phyloP scores from a whole-genome alignment of 1,140 invertebrate genomes.

The Lasaia peninsularis region DNA sequence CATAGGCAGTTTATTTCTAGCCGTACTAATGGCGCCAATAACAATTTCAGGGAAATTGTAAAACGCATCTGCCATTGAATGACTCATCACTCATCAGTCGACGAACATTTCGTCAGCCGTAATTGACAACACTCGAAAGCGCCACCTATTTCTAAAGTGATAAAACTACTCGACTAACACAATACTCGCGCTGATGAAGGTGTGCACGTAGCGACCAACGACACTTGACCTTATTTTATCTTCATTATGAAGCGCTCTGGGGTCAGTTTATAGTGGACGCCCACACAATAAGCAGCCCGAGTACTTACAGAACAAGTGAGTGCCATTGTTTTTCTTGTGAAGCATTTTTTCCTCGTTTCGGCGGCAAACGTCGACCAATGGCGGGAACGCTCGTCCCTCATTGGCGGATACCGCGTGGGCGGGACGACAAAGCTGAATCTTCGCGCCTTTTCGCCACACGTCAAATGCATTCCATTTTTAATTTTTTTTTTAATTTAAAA shows the following conservation, averaged over 20 bases:
- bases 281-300: slow-evolving; percentile 33
- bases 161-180: slow-evolving; percentile 23
- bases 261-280: slow-evolving; percentile 22
- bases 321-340: slow-evolving; percentile 64
- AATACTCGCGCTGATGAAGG: slow-evolving; percentile 1
- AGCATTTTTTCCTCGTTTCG: slow-evolving; percentile 51
- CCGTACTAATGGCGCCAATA: too few species aligned
- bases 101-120: neutral
- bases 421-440: slow-evolving; percentile 36
- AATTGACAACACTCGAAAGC: neutral
- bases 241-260: neutral
- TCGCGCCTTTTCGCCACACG: slow-evolving; percentile 41
- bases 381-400: slow-evolving; percentile 30
- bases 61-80: too few species aligned
- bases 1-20: too few species aligned
- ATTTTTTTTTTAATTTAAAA: slow-evolving; percentile 14
- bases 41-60: too few species aligned
- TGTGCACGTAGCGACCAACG: slow-evolving; percentile 17
- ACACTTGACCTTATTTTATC: slow-evolving; percentile 11
- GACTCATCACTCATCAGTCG: too few species aligned
- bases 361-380: slow-evolving; percentile 44
- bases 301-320: slow-evolving; percentile 39
- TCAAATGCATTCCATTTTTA: slow-evolving; percentile 36
- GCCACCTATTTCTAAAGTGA: slow-evolving; percentile 28
- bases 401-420: slow-evolving; percentile 50